Percentiles rank a stretch among this genome's conserved stretches.
Conservation (phyloP, 1,140 invertebrate genomes). For the Odontomachus brunneus region DNA sequence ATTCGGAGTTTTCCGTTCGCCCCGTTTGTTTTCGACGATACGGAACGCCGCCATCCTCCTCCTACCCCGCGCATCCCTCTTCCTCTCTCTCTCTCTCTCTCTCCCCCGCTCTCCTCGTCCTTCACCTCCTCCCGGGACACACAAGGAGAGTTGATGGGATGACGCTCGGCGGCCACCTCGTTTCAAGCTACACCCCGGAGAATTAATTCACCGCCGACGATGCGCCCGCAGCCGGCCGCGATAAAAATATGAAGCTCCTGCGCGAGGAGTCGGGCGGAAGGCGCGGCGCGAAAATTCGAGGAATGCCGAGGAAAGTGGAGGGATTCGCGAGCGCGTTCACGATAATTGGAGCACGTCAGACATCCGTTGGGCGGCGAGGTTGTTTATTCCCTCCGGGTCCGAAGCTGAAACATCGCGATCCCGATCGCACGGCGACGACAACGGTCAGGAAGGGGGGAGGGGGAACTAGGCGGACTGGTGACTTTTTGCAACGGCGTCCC, state of each 20-base stretch:
- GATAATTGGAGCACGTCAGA: slow-evolving; percentile 12
- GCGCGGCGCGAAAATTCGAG: not conserved
- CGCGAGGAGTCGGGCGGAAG: not conserved
- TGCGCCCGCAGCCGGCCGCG: slow-evolving; percentile 28
- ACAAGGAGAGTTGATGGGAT: not conserved
- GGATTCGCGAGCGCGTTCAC: not conserved
- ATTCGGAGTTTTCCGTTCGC: slow-evolving; percentile 42
- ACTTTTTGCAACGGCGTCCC: not conserved
- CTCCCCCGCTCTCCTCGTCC: too few species aligned
- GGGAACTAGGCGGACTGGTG: not conserved
- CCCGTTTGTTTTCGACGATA: slow-evolving; percentile 41
- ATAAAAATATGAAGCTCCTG: slow-evolving; percentile 59
- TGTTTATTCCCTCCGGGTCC: not conserved
- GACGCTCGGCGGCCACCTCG: slow-evolving; percentile 8
- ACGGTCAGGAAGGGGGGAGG: too few species aligned
- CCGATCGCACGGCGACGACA: too few species aligned
- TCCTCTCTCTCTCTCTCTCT: too few species aligned
- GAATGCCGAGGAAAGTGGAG: not conserved
- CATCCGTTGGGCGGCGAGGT: not conserved
- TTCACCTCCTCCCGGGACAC: not conserved
- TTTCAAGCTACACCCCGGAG: slow-evolving; percentile 17
- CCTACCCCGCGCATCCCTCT: not conserved
- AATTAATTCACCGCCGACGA: slow-evolving; percentile 61
- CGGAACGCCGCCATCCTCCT: not conserved
- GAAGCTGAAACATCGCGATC: not conserved